A percentile compares a stretch with the other conserved stretches of the same genome.
These are phyloP conservation scores for Phytoseiulus persimilis DNA, from an alignment of 2,888 invertebrate species.

Conservation along the genomic window DNA sequence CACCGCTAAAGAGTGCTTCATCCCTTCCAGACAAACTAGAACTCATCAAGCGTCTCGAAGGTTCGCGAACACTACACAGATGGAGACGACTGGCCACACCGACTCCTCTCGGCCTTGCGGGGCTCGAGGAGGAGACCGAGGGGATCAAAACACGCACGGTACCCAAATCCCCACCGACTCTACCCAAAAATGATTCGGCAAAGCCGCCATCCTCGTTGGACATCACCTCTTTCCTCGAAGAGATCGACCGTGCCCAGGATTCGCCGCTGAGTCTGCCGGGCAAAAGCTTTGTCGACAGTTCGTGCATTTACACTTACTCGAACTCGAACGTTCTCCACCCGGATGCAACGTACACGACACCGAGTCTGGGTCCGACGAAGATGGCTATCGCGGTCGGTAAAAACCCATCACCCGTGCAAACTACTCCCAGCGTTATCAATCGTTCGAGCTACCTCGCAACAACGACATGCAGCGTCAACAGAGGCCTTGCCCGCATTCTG, in stretches of 20 bases:
- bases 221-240: constrained; percentile 16
- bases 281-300: constrained; percentile 52
- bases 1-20: too few relatives aligned
- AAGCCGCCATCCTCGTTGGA: not conserved
- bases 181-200: not conserved
- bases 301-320: constrained; percentile 74
- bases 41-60: constrained; percentile 84
- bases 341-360: constrained; percentile 54
- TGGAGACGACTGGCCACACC: constrained; percentile 93
- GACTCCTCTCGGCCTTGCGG: constrained; percentile 76
- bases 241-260: not conserved
- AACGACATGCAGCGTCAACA: constrained; percentile 66
- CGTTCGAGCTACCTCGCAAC: constrained; percentile 43
- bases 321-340: constrained; percentile 83
- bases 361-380: constrained; percentile 39
- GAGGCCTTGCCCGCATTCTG: constrained; percentile 66
- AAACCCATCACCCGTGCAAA: constrained; percentile 19
- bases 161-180: not conserved
- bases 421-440: not conserved
- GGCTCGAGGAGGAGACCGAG: constrained; percentile 49
- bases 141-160: constrained; percentile 10
- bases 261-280: constrained; percentile 41
- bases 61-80: constrained; percentile 81
- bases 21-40: constrained; percentile 67
- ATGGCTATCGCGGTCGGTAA: constrained; percentile 6